A percentile compares a stretch with the other conserved stretches of the same genome.
Conservation (phyloP, 2,797 vertebrate genomes). For the Parauchenoglanis ngamensis region DNA sequence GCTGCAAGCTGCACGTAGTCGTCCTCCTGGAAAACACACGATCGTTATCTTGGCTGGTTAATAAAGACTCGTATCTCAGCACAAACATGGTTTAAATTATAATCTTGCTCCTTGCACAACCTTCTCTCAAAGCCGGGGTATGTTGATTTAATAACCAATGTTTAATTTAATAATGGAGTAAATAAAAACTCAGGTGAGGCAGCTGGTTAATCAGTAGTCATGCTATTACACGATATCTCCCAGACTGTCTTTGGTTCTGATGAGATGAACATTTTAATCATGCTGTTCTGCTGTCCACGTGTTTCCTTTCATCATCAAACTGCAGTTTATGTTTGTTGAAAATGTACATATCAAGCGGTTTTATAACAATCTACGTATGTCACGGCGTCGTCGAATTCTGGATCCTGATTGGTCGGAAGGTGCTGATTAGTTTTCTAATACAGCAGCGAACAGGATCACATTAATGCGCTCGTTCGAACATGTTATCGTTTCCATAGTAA, state of each 20-base stretch:
- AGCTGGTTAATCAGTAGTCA: not conserved
- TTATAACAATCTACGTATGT: not conserved
- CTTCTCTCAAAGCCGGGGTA: not conserved
- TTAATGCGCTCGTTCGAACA: not conserved
- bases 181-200: not conserved
- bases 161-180: not conserved
- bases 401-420: not conserved
- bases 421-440: not conserved
- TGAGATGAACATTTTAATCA: not conserved
- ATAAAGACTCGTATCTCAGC: not conserved
- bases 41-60: not conserved
- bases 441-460: not conserved
- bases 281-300: not conserved
- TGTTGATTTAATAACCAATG: not conserved
- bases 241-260: not conserved
- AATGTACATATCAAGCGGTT: not conserved
- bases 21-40: constrained; percentile 78
- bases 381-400: not conserved
- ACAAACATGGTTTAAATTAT: not conserved
- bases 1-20: constrained; percentile 84
- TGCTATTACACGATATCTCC: not conserved
- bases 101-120: not conserved
- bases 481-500: not conserved
- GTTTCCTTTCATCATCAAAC: not conserved
- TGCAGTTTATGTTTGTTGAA: not conserved